Evolutionary conservation across 2,797 vertebrate species (phyloP).

Genomic region (Eulemur coronatus): DNA sequence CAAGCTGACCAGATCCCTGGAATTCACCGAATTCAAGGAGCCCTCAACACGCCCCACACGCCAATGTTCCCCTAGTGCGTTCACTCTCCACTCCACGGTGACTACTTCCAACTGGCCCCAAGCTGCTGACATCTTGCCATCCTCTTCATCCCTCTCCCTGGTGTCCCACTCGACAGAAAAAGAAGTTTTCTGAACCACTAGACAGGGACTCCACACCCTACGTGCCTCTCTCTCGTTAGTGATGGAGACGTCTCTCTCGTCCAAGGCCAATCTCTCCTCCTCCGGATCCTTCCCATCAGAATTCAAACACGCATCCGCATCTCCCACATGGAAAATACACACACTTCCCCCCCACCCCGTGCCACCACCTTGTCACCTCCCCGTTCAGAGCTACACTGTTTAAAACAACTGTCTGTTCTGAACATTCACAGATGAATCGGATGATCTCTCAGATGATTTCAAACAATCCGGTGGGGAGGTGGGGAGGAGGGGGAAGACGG

Average conservation of each 20-base stretch:
- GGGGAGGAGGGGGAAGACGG: too few relatives aligned
- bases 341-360: too few relatives aligned
- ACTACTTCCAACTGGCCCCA: not conserved
- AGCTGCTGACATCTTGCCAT: not conserved
- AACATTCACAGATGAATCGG: not conserved
- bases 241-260: not conserved
- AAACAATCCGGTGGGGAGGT: not conserved
- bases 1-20: not conserved
- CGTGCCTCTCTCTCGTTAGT: not conserved
- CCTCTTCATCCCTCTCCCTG: not conserved
- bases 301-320: not conserved
- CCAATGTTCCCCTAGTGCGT: rapidly evolving
- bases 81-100: not conserved
- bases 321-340: not conserved
- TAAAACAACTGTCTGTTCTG: not conserved
- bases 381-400: not conserved
- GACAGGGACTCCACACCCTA: not conserved
- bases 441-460: not conserved
- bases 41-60: not conserved
- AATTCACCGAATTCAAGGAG: not conserved
- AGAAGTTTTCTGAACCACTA: not conserved
- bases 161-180: not conserved
- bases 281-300: not conserved
- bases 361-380: not conserved
- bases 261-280: not conserved